Evolutionary conservation across 2,797 vertebrate species (phyloP), one percentile per base, ranked within the genome.

Genomic region (Helicolenus hilgendorfi): DNA sequence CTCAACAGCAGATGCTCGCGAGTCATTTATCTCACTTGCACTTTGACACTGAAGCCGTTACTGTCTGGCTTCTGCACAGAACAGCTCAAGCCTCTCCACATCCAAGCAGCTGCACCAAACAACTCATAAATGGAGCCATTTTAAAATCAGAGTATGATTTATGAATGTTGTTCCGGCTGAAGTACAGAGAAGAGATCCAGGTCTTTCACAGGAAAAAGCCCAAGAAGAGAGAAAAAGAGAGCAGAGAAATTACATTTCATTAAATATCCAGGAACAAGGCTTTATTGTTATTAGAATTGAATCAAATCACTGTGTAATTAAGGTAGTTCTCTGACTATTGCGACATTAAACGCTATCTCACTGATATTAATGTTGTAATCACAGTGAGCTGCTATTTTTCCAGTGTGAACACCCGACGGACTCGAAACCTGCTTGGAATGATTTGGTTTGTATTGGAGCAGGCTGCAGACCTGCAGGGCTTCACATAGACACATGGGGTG

Each of bases 1-100:
- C 92, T 81, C 86, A 55, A 79, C 92, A 70, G 86, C 96, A 96
- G 94, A 94, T 95, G 96, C 93, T 89, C 36, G 60, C n/a, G 72
- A 94, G 83, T 94, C 93, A 95, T 96, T 95, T 92, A 95, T 96
- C 94, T 94, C 94, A 96, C 93, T 96, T 96, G 96, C 92, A 87
- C 94, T 95, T 82, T 94, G 93, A 95, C 94, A 91, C 92, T 24
- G 62, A 85, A 85, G 83, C 94, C 75, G 92, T 95, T 95, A 95
- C 91, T 92, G 87, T 91, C 92, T 95, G 95, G 94, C 96, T 80
- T 64, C 82, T 68, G 89, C 93, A 90, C 95, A 92, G 91, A 86
- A 60, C 90, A 55, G 81, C 92, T 94, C 95, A 91, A 83, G 84
- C 92, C 88, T 86, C 89, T 71, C 86, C 86, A 36, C 84, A 93